These are phyloP conservation scores for Pitangus sulphuratus DNA, from an alignment of 2,797 vertebrate genomes.

Conservation along the genomic window DNA sequence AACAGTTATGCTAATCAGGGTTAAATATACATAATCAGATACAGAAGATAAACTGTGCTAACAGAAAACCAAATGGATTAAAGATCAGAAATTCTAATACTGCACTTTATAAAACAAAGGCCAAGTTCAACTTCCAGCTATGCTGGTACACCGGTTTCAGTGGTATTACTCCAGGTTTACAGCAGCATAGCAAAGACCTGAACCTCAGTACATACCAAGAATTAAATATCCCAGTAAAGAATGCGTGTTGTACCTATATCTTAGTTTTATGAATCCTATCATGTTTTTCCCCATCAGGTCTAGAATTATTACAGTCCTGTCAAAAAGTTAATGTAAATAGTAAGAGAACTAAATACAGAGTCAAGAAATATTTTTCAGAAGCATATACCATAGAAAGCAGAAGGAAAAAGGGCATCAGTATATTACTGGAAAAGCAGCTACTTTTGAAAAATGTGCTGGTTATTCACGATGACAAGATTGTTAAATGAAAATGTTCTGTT, in stretches of 20 bases:
- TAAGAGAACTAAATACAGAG: not conserved
- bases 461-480: not conserved
- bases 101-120: not conserved
- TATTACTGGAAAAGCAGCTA: not conserved
- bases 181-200: not conserved
- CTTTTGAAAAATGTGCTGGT: not conserved
- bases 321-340: accelerated
- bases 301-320: not conserved
- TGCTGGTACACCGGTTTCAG: not conserved
- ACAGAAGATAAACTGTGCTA: not conserved
- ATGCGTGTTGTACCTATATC: not conserved
- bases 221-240: not conserved
- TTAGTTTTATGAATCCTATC: not conserved
- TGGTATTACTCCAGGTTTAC: not conserved
- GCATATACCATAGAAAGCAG: not conserved
- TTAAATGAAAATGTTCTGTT: not conserved
- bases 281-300: not conserved
- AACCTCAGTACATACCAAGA: not conserved
- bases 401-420: not conserved
- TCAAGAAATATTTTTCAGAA: not conserved
- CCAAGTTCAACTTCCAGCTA: not conserved
- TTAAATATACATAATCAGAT: not conserved
- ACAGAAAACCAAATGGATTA: not conserved
- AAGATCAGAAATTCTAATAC: not conserved
- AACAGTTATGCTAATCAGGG: not conserved